Evolutionary conservation across 1,140 invertebrate genomes (phyloP).

Genomic region (Maniola jurtina): DNA sequence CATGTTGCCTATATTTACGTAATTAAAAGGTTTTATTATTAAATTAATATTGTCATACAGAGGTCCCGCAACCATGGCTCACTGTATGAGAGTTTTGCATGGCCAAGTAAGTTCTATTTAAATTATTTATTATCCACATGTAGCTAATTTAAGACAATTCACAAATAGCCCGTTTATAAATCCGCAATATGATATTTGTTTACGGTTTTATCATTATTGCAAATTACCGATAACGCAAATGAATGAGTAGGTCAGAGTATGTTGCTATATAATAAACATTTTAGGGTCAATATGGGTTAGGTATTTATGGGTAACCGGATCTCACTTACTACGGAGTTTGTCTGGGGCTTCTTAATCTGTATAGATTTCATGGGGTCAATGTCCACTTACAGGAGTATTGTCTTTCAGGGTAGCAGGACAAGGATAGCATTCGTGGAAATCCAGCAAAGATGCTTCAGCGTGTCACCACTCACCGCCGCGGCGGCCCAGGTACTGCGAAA

Average conservation of each 20-base stretch:
- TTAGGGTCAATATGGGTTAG: slow-evolving; percentile 46
- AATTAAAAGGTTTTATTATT: slow-evolving; percentile 40
- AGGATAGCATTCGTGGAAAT: slow-evolving; percentile 79
- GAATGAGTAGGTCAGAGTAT: slow-evolving; percentile 55
- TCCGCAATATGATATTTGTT: slow-evolving; percentile 38
- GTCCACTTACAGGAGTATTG: slow-evolving; percentile 27
- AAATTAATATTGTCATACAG: slow-evolving; percentile 47
- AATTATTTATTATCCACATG: slow-evolving; percentile 40
- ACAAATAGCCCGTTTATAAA: background rate
- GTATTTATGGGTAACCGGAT: slow-evolving; percentile 25
- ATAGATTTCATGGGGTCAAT: slow-evolving; percentile 7
- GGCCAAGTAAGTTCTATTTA: slow-evolving; percentile 81
- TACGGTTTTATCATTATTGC: slow-evolving; percentile 49
- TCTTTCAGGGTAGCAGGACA: slow-evolving; percentile 72
- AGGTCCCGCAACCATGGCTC: slow-evolving; percentile 82
- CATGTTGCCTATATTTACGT: slow-evolving; percentile 62
- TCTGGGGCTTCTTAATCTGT: background rate
- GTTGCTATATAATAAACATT: slow-evolving; percentile 42
- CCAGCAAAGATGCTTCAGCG: slow-evolving; percentile 88
- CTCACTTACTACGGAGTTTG: slow-evolving; percentile 14
- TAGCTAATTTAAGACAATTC: slow-evolving; percentile 26
- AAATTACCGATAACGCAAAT: slow-evolving; percentile 40
- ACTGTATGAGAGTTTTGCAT: slow-evolving; percentile 86
- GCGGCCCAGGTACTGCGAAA: slow-evolving; percentile 81
- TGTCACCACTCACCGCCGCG: slow-evolving; percentile 83